Evolutionary conservation across 2,888 invertebrate species (phyloP), one percentile per base, ranked within the genome.

Genomic region (Folsomia candida): DNA sequence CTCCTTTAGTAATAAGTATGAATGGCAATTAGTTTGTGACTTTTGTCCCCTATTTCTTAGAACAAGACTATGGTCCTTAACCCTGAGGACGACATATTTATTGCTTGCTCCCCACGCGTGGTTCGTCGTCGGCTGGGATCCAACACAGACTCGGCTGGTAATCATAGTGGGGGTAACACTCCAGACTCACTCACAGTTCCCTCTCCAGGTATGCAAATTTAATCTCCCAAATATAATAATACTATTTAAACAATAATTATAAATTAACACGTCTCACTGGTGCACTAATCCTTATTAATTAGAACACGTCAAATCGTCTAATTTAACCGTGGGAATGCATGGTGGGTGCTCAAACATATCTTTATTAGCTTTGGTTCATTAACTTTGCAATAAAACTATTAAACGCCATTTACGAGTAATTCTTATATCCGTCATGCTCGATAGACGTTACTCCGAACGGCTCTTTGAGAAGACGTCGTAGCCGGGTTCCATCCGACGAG

Each of bases 371-470:
- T 54, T 0, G 37, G 14, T 37, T 37, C 37, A 37, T n/a, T n/a
- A n/a, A n/a, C n/a, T n/a, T n/a, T n/a, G n/a, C n/a, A n/a, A n/a
- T n/a, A n/a, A n/a, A n/a, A n/a, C n/a, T n/a, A n/a, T n/a, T n/a
- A n/a, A n/a, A n/a, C n/a, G n/a, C n/a, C n/a, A n/a, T n/a, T n/a
- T n/a, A n/a, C n/a, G n/a, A n/a, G n/a, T n/a, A n/a, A n/a, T n/a
- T n/a, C n/a, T n/a, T n/a, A n/a, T n/a, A 37, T 37, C 14, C 37
- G 14, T 37, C 4, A 37, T 9, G 6, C 37, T 37, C 37, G 37
- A 2, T 83, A 87, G 94, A 94, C 82, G 89, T 93, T 54, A 94
- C 94, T 2, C 94, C 94, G 18, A 94, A 92, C 76, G 94, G 94
- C 37, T 94, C 93, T 76, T 84, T 94, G 51, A 87, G 94, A 24